Conservation (phyloP, 2,113 vertebrate species). For the Grammomys dolichurus region DNA sequence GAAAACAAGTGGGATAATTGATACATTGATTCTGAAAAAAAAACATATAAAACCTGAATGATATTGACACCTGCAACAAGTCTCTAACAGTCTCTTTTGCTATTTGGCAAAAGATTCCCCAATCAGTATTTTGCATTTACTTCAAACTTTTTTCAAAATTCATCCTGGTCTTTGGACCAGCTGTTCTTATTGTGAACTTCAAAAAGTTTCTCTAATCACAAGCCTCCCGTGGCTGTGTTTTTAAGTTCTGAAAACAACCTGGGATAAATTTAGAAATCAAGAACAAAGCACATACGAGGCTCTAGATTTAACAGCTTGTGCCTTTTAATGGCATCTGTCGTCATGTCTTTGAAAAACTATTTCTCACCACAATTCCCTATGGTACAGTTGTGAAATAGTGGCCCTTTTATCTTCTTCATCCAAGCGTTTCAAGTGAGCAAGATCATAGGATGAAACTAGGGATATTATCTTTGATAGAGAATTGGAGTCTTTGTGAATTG, state of each 20-base stretch:
- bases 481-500: neutral
- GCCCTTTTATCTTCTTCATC: slow-evolving; percentile 62
- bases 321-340: slow-evolving; percentile 76
- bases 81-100: slow-evolving; percentile 55
- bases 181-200: slow-evolving; percentile 79
- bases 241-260: slow-evolving; percentile 71
- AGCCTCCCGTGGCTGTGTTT: slow-evolving; percentile 68
- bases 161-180: slow-evolving; percentile 70
- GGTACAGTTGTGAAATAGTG: slow-evolving; percentile 72
- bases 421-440: slow-evolving; percentile 66
- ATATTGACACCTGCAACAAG: slow-evolving; percentile 43
- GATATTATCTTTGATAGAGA: neutral
- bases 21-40: slow-evolving; percentile 25
- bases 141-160: slow-evolving; percentile 67
- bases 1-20: neutral
- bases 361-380: slow-evolving; percentile 54
- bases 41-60: neutral
- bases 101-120: slow-evolving; percentile 62
- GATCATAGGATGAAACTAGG: slow-evolving; percentile 42
- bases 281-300: slow-evolving; percentile 77
- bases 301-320: slow-evolving; percentile 74
- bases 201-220: slow-evolving; percentile 78
- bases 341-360: slow-evolving; percentile 76
- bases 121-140: slow-evolving; percentile 71
- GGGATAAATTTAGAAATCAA: slow-evolving; percentile 73